Evolutionary conservation across 1,140 invertebrate genomes (phyloP).

Genomic region (Neotoxoptera formosana): DNA sequence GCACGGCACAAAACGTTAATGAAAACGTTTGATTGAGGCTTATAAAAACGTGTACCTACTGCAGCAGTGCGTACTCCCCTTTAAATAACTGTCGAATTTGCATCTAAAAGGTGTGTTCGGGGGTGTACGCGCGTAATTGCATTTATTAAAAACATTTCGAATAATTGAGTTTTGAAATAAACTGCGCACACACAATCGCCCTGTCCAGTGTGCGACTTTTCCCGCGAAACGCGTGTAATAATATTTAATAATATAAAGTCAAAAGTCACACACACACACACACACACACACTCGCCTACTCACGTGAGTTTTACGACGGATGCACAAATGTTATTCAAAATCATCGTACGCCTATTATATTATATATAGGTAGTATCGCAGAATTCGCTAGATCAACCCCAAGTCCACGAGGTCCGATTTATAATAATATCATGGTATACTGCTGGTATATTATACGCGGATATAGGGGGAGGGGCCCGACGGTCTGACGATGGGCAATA

Average conservation of each 20-base stretch:
- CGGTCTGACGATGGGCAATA: conserved; percentile 28
- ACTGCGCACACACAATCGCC: not conserved
- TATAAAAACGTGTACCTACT: not conserved
- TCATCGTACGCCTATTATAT: not conserved
- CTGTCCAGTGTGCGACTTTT: not conserved
- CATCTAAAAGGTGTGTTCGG: not conserved
- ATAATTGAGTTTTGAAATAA: not conserved
- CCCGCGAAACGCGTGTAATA: not conserved
- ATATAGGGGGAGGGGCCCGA: not conserved
- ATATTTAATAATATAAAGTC: not conserved
- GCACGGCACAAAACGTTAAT: not conserved
- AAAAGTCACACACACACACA: not conserved
- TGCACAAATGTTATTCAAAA: not conserved
- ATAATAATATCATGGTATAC: no score
- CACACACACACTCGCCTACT: no score
- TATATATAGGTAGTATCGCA: no score
- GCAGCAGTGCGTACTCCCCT: not conserved
- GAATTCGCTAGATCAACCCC: not conserved
- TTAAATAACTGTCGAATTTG: conserved; percentile 1
- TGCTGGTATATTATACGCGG: no score
- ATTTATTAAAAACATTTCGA: conserved; percentile 34
- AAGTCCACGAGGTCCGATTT: not conserved
- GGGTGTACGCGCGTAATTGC: not conserved
- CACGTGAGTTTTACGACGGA: no score
- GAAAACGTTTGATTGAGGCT: conserved; percentile 31